Conservation (phyloP, 2,113 vertebrate species). For the Labeo catla region DNA sequence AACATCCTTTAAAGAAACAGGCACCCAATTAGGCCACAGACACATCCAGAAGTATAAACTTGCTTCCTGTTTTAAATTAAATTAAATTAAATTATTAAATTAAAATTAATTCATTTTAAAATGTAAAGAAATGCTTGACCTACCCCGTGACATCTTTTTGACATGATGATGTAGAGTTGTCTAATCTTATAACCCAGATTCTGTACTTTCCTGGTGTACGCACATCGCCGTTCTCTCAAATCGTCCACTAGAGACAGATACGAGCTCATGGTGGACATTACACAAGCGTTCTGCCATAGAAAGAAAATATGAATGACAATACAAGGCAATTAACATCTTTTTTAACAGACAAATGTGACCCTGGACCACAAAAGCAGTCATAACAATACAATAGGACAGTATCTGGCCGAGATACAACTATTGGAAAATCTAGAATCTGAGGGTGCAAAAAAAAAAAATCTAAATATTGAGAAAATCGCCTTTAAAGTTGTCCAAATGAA, state of each 20-base stretch:
- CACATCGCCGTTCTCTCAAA: constrained; percentile 62
- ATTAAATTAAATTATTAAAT: neutral
- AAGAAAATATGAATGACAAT: neutral
- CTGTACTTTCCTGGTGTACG: constrained; percentile 60
- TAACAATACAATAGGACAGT: too few species aligned
- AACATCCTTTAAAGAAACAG: neutral
- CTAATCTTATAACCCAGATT: constrained; percentile 51
- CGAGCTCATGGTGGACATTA: constrained; percentile 66
- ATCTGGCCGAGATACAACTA: too few species aligned
- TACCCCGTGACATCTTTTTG: constrained; percentile 68
- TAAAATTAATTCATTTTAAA: too few species aligned
- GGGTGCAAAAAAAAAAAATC: too few species aligned
- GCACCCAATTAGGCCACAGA: neutral
- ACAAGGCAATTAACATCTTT: neutral
- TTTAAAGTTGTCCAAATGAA: too few species aligned
- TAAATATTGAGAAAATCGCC: too few species aligned
- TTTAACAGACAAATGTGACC: neutral
- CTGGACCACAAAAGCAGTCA: too few species aligned
- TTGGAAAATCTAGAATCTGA: too few species aligned
- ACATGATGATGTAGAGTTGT: constrained; percentile 70
- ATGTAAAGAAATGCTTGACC: neutral
- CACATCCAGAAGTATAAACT: neutral
- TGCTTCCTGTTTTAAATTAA: too few species aligned
- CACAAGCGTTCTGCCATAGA: constrained; percentile 67
- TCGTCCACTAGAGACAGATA: constrained; percentile 65